These are phyloP conservation scores for Sinocyclocheilus anophthalmus DNA, from an alignment of 2,113 vertebrate genomes.

Conservation along the genomic window DNA sequence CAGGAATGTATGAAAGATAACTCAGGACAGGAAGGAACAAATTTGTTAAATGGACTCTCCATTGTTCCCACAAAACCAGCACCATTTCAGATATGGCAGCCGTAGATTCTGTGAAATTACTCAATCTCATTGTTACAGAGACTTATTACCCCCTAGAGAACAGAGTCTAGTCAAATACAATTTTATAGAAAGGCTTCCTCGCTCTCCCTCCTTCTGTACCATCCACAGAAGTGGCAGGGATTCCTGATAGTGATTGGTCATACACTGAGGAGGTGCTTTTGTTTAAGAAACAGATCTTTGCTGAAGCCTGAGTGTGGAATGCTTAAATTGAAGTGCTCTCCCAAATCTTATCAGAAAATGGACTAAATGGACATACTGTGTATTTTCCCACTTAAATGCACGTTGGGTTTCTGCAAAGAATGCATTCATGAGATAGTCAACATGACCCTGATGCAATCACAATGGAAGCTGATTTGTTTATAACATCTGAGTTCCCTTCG, in stretches of 20 bases:
- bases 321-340: slow-evolving; percentile 51
- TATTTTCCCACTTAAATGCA: slow-evolving; percentile 30
- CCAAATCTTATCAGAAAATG: slow-evolving; percentile 45
- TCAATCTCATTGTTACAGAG: slow-evolving; percentile 68
- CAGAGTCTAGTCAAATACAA: slow-evolving; percentile 67
- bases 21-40: slow-evolving; percentile 68
- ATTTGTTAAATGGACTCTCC: slow-evolving; percentile 74
- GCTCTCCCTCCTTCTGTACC: slow-evolving; percentile 53
- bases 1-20: slow-evolving; percentile 71
- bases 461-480: slow-evolving; percentile 42
- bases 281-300: slow-evolving; percentile 48
- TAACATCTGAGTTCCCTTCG: slow-evolving; percentile 36
- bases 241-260: slow-evolving; percentile 61
- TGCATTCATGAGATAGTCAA: slow-evolving; percentile 13
- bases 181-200: slow-evolving; percentile 69
- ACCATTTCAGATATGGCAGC: slow-evolving; percentile 69
- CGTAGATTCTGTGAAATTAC: slow-evolving; percentile 69
- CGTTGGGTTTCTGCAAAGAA: slow-evolving; percentile 21
- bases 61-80: slow-evolving; percentile 66
- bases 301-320: background rate
- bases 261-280: slow-evolving; percentile 53
- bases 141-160: slow-evolving; percentile 67
- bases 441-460: slow-evolving; percentile 30
- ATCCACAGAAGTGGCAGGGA: slow-evolving; percentile 67
- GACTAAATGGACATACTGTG: background rate